phyloP scores from a whole-genome alignment of 2,113 vertebrate species.

The Amphiprion percula region DNA sequence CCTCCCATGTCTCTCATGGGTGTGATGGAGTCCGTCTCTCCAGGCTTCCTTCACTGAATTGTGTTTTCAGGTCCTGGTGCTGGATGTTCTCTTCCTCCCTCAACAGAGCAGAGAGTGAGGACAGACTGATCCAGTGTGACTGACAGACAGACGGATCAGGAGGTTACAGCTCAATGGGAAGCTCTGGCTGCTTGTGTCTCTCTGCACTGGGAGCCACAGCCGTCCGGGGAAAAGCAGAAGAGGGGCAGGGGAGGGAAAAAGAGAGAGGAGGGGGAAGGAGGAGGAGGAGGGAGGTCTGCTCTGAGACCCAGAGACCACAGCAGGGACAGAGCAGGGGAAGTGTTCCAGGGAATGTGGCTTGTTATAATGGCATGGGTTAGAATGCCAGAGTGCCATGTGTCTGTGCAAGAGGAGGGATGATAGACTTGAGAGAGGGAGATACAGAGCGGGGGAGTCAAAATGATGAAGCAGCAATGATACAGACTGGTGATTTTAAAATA shows the following conservation, averaged over 20 bases:
- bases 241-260: background rate
- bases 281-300: constrained; percentile 58
- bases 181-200: constrained; percentile 50
- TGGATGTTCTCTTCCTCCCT: constrained; percentile 36
- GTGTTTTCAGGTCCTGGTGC: constrained; percentile 27
- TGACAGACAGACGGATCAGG: constrained; percentile 22
- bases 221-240: constrained; percentile 57
- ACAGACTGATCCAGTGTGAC: constrained; percentile 29
- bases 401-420: constrained; percentile 66
- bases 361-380: constrained; percentile 76
- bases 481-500: constrained; percentile 13
- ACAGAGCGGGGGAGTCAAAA: background rate
- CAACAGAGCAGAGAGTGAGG: constrained; percentile 66
- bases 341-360: constrained; percentile 82
- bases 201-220: constrained; percentile 63
- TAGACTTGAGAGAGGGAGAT: constrained; percentile 48
- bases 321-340: constrained; percentile 84
- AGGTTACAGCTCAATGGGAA: constrained; percentile 34
- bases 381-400: constrained; percentile 79
- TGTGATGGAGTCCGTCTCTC: constrained; percentile 40
- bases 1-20: constrained; percentile 83
- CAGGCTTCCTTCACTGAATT: constrained; percentile 18
- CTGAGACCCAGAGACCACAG: constrained; percentile 81
- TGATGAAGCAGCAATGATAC: constrained; percentile 1
- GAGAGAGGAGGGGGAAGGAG: constrained; percentile 14